Conservation (phyloP, 2,797 vertebrate species). For the Sus cebifrons region DNA sequence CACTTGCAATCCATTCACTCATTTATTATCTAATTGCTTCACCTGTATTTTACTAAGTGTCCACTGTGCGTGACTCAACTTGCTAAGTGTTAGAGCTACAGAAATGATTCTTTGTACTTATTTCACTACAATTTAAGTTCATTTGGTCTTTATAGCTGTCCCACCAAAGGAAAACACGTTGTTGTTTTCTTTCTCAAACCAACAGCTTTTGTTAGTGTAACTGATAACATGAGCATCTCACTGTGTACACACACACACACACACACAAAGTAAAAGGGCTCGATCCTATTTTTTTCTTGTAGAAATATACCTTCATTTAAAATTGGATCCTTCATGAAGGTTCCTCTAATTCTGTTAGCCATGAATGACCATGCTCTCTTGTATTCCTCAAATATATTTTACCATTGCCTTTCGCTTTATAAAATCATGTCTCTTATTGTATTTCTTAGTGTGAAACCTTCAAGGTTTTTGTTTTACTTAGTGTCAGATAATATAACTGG, state of each 20-base stretch:
- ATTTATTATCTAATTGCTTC: not conserved
- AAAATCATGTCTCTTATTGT: not conserved
- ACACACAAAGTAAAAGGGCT: not conserved
- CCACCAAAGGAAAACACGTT: not conserved
- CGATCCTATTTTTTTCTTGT: not conserved
- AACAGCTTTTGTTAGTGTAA: not conserved
- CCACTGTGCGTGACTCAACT: not conserved
- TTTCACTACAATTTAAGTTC: not conserved
- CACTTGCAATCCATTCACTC: not conserved
- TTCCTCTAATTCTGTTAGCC: not conserved
- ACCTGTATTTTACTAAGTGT: not conserved
- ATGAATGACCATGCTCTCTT: not conserved
- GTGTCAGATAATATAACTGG: not conserved
- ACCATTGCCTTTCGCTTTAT: not conserved
- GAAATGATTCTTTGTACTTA: not conserved
- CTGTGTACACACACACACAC: not conserved
- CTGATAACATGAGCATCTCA: not conserved
- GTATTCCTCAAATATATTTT: not conserved
- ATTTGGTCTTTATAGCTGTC: not conserved
- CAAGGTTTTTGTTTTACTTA: slow-evolving; percentile 3
- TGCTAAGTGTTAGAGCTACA: not conserved
- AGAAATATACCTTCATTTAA: slow-evolving; percentile 4
- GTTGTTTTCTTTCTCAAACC: not conserved
- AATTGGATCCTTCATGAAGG: not conserved
- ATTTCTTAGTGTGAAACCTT: not conserved